A percentile compares a stretch with the other conserved stretches of the same genome.
These are phyloP conservation scores for Epizoanthus ramosus DNA, from an alignment of 92 coral and sea anemone genomes.

Conservation along the genomic window DNA sequence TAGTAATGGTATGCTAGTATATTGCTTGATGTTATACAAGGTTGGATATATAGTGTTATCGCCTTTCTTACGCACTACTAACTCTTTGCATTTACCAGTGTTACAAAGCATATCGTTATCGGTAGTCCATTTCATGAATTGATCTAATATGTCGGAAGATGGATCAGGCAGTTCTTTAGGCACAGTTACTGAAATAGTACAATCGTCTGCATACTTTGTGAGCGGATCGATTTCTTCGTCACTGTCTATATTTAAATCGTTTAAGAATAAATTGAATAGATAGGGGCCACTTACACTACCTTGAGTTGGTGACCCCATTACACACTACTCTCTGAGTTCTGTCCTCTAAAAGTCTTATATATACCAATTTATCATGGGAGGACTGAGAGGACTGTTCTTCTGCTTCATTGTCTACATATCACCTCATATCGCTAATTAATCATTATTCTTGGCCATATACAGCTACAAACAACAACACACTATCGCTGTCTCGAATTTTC, in stretches of 20 bases:
- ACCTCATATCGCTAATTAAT: no score
- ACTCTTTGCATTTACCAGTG: conserved; percentile 19
- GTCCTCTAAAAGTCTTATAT: not conserved
- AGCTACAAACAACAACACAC: no score
- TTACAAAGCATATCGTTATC: conserved; percentile 26
- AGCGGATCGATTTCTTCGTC: conserved; percentile 22
- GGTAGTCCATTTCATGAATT: conserved; percentile 32
- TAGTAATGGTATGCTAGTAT: not conserved
- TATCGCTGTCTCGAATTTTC: no score
- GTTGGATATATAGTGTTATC: not conserved
- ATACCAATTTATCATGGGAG: no score
- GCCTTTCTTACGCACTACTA: conserved; percentile 20
- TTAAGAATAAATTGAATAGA: conserved; percentile 16
- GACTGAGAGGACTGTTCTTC: no score
- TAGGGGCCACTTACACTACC: conserved; percentile 40
- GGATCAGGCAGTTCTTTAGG: conserved; percentile 23
- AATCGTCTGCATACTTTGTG: conserved; percentile 35
- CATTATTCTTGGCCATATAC: no score
- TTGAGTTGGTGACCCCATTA: conserved; percentile 24
- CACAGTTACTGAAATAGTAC: conserved; percentile 14
- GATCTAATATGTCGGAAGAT: conserved; percentile 17
- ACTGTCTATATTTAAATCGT: conserved; percentile 21
- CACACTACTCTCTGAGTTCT: conserved; percentile 17
- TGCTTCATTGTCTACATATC: no score
- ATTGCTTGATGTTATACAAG: not conserved